Conservation (phyloP, 2,113 vertebrate genomes). For the Nesogale talazaci region DNA sequence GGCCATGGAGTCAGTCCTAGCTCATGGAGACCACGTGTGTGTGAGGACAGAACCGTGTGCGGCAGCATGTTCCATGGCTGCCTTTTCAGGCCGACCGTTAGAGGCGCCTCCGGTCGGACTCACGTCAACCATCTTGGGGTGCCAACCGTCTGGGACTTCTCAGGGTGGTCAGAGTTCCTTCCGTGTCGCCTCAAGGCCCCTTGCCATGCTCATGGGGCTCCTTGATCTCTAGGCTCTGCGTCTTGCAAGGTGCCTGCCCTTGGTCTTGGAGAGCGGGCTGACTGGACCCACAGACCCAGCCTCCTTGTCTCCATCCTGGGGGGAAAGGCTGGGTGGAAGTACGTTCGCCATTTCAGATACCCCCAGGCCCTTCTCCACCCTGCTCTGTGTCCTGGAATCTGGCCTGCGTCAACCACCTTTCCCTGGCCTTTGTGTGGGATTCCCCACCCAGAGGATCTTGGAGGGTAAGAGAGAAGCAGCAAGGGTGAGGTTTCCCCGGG, state of each 20-base stretch:
- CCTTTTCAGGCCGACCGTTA: not conserved
- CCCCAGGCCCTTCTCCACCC: not conserved
- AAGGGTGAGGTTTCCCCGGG: not conserved
- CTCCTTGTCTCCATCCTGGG: not conserved
- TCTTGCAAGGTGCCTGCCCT: conserved; percentile 24
- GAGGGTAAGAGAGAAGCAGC: not conserved
- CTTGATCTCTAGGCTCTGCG: not conserved
- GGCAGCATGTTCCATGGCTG: not conserved
- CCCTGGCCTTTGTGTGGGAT: not conserved
- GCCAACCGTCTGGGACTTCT: not conserved
- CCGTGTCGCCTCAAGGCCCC: not conserved
- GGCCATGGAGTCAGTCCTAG: not conserved
- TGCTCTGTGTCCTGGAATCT: not conserved
- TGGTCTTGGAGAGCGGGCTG: not conserved
- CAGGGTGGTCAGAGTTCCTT: not conserved
- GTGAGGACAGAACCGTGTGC: not conserved
- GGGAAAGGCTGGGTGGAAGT: not conserved
- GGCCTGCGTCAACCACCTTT: not conserved
- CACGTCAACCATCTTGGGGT: not conserved
- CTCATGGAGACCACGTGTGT: not conserved
- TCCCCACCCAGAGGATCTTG: not conserved
- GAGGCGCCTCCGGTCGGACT: not conserved
- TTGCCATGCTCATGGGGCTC: accelerated
- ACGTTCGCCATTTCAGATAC: not conserved
- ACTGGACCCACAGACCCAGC: not conserved